Evolutionary conservation across 2,797 vertebrate species (phyloP), one percentile per base, ranked within the genome.

Genomic region (Myotis myotis): DNA sequence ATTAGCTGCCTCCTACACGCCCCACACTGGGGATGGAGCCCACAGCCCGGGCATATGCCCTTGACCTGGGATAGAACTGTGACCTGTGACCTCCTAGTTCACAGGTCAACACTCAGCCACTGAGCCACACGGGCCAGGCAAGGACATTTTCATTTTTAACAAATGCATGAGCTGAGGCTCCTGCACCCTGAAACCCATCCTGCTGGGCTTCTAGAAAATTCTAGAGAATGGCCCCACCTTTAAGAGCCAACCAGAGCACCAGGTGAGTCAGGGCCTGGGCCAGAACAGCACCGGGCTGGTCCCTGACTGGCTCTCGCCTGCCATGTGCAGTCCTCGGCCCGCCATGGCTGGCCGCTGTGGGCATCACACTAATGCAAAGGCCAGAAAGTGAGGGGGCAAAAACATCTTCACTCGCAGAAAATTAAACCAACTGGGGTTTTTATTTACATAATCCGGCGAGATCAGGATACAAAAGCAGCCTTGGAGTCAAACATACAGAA

Each of bases 401-500:
- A 38, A 64, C 47, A 7, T 22, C 16, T 4, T 5, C 25, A 62
- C 19, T 44, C 85, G 49, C 71, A 90, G 28, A 62, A 68, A 71
- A 22, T 68, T 86, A 91, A 62, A 75, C 23, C 60, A 66, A 17
- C 51, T 10, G 22, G 30, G n/a, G 15, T 4, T 82, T 96, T 97
- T 96, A 96, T 96, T 97, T 81, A 87, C 72, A 95, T 17, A 6
- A 53, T 2, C 30, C 15, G 55, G 10, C 20, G 70, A 78, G 49
- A 36, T 22, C 72, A 78, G 55, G 41, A 72, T 53, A 84, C 49
- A 60, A 62, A 80, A 87, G 86, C 25, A 91, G 89, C 51, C 87
- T 38, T 30, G 28, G 28, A 13, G 38, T 64, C 47, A 51, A 28
- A 30, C 19, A 3, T 3, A 7, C 3, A 55, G n/a, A 2, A 33